phyloP scores from a whole-genome alignment of 2,797 vertebrate genomes.

The Pempheris klunzingeri region DNA sequence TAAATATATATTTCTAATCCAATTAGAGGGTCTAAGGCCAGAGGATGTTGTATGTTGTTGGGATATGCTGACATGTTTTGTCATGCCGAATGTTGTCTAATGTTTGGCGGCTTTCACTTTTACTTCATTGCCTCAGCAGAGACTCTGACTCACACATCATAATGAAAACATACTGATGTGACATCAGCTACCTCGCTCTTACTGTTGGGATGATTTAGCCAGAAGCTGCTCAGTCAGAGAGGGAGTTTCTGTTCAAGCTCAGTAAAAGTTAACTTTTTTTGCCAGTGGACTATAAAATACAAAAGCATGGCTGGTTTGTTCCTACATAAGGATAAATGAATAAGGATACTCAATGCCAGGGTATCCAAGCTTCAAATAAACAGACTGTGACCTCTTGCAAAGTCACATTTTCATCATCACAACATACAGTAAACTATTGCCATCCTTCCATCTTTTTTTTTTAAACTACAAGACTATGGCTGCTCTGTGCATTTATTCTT shows the following conservation, averaged over 20 bases:
- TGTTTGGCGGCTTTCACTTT: neutral
- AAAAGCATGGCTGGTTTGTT: neutral
- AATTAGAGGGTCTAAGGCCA: neutral
- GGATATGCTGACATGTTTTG: too few relatives aligned
- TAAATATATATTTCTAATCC: neutral
- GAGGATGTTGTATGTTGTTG: neutral
- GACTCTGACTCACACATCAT: slow-evolving; percentile 17
- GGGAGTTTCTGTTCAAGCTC: neutral
- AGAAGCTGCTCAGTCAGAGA: neutral
- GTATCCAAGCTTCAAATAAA: neutral
- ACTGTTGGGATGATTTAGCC: neutral
- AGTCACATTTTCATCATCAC: neutral
- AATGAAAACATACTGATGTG: neutral
- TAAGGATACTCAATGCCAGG: neutral
- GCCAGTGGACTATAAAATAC: neutral
- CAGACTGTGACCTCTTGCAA: neutral
- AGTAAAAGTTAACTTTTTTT: neutral
- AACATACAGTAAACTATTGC: neutral
- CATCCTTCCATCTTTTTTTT: neutral
- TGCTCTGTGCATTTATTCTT: slow-evolving; percentile 3
- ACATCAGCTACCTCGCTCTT: neutral
- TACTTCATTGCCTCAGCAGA: slow-evolving; percentile 3
- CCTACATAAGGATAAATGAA: neutral
- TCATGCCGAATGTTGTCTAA: too few relatives aligned
- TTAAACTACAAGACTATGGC: neutral